Base-by-base conservation (phyloP, 2,113 vertebrate genomes). In the Puffinus mauretanicus region DNA sequence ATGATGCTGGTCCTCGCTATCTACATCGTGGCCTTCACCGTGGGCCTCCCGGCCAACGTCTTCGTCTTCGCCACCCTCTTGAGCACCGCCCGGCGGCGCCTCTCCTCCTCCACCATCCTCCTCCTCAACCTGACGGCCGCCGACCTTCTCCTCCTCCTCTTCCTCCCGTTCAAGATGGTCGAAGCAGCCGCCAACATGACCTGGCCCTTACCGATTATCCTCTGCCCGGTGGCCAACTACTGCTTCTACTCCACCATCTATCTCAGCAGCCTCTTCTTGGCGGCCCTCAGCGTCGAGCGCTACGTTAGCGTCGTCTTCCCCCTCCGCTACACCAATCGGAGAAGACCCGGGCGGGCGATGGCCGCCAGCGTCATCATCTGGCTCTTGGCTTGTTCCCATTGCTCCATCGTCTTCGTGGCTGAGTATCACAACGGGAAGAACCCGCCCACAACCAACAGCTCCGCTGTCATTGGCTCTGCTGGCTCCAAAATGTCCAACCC, bases 161-260 rank as follows among this genome's bases (percentile, higher is more conserved):
- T 99, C 96, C 97, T 99, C 96, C 99, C 99, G 5, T 98, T 99
- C 80, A 99, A 98, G 97, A 99, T 99, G 96, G 78, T 97, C 1
- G 99, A 99, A 82, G 98, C 98, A 0, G 91, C 97, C 1, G 93
- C 96, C 4, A 14, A 84, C 64, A 98, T 98, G 97, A 6, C 5
- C 0, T 99, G 99, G 99, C 54, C 97, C 2, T 93, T 99, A 75
- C 98, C 98, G 0, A 75, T 95, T 17, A 5, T 42, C 5, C 94
- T 99, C 20, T 99, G 99, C 34, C 98, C 99, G 0, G 61, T 99
- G 29, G 98, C 98, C 0, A 97, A 98, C 38, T 99, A 99, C 51
- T 77, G 98, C 94, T 99, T 99, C 97, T 99, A 98, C 97, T 98
- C 99, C 97, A 99, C 98, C 96, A 99, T 99, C 97, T 99, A 99